These are phyloP conservation scores for Desmophyllum pertusum DNA, from an alignment of 92 coral and sea anemone genomes.

Conservation along the genomic window DNA sequence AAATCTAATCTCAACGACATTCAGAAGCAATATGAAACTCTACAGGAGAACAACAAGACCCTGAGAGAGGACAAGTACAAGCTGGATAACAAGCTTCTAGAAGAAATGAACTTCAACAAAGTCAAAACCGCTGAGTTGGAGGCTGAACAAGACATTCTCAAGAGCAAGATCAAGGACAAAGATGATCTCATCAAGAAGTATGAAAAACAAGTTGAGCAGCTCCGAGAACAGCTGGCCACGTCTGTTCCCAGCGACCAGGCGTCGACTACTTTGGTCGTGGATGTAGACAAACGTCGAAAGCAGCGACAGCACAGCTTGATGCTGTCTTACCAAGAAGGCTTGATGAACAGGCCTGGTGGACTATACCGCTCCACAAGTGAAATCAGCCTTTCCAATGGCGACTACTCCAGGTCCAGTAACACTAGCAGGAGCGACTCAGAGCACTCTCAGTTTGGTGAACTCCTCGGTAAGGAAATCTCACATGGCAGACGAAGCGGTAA, in stretches of 20 bases:
- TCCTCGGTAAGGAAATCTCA: neutral
- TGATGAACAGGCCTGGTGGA: constrained; percentile 29
- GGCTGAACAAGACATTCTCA: constrained; percentile 69
- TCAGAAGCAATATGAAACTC: constrained; percentile 45
- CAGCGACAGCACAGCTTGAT: constrained; percentile 19
- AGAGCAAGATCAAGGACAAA: constrained; percentile 56
- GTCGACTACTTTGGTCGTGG: constrained; percentile 75
- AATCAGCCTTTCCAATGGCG: constrained; percentile 28
- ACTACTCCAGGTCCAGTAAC: constrained; percentile 4
- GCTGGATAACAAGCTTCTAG: constrained; percentile 60
- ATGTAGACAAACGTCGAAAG: constrained; percentile 46
- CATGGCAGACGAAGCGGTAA: neutral
- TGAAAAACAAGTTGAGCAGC: constrained; percentile 65
- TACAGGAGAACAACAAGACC: constrained; percentile 30
- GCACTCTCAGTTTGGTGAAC: constrained; percentile 24
- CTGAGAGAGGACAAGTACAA: constrained; percentile 62
- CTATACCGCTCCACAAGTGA: constrained; percentile 36
- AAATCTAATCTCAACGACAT: constrained; percentile 43
- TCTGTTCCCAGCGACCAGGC: constrained; percentile 69
- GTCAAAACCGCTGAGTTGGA: constrained; percentile 72
- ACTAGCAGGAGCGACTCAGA: neutral
- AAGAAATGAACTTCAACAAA: constrained; percentile 62
- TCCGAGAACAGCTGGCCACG: constrained; percentile 69
- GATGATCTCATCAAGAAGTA: constrained; percentile 66
- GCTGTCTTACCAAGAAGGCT: constrained; percentile 31